A percentile compares a stretch with the other conserved stretches of the same genome.
Conservation (phyloP, 2,113 vertebrate species). For the Cephalophus harveyi region DNA sequence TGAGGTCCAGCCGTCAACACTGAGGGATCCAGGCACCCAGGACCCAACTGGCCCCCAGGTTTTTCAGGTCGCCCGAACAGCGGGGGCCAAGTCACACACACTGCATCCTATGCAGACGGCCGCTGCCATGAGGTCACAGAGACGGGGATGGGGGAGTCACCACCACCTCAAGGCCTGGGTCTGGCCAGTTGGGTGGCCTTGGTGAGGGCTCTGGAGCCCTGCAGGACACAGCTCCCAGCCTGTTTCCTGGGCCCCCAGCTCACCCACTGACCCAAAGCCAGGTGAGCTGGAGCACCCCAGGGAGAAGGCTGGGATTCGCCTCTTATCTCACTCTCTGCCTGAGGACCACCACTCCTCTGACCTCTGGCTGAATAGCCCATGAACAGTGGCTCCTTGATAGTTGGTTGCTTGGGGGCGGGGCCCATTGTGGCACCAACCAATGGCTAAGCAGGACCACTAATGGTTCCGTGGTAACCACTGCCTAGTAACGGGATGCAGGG, state of each 20-base stretch:
- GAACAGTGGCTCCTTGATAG: not conserved
- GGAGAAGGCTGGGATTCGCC: not conserved
- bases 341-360: not conserved
- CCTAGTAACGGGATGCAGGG: not conserved
- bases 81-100: not conserved
- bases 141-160: not conserved
- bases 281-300: not conserved
- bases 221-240: not conserved
- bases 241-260: not conserved
- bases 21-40: not conserved
- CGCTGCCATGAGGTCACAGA: not conserved
- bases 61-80: not conserved
- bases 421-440: not conserved
- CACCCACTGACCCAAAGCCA: not conserved
- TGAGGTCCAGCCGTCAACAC: not conserved
- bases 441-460: not conserved
- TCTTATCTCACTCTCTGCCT: not conserved
- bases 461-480: not conserved
- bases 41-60: not conserved
- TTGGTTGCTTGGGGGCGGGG: not conserved
- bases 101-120: not conserved
- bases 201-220: not conserved
- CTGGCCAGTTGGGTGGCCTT: not conserved
- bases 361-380: not conserved
- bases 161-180: not conserved